Base-by-base conservation (phyloP, 1,140 invertebrate species). In the Aphis gossypii region DNA sequence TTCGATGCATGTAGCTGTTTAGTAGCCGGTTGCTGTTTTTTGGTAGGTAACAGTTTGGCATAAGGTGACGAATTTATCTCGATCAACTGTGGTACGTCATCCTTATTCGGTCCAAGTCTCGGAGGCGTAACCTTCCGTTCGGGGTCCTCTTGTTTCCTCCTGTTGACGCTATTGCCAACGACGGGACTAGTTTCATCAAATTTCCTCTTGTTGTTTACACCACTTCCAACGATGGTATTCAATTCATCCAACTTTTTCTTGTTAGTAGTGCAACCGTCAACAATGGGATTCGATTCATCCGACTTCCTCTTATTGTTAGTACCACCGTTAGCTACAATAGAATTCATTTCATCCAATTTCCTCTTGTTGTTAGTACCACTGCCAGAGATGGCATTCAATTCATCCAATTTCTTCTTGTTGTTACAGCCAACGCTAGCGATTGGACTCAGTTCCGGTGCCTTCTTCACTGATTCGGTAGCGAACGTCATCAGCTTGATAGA, bases 401-500 rank as follows among this genome's bases (percentile, higher is more conserved):
- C 87, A n/a, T 89, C 48, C n/a, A 23, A 38, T 60, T 60, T 90
- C 9, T 38, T 90, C 35, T 90, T 90, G 9, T 25, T 60, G 54
- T 41, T 90, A 25, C n/a, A 23, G 11, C 35, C 11, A n/a, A 21
- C 18, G 14, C 38, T 18, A 41, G 9, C 30, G 1, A 90, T 90
- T 38, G 54, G 38, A 90, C 44, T 90, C 25, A 84, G 6, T 83
- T 83, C 76, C 11, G 76, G 46, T 2, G 68, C 51, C 35, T 93
- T 84, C 38, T 84, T 84, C 46, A 6, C 35, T 0, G 92, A 23
- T 54, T 83, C 48, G 14, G 92, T 76, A 44, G 93, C 35, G 25
- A 94, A 94, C 23, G 93, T 90, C 94, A 94, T 94, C 41, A 95
- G 76, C 83, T 95, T 94, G 30, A 95, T 95, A 9, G 94, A 94